Evolutionary conservation across 2,888 invertebrate species (phyloP).

Genomic region (Drosophila tripunctata): DNA sequence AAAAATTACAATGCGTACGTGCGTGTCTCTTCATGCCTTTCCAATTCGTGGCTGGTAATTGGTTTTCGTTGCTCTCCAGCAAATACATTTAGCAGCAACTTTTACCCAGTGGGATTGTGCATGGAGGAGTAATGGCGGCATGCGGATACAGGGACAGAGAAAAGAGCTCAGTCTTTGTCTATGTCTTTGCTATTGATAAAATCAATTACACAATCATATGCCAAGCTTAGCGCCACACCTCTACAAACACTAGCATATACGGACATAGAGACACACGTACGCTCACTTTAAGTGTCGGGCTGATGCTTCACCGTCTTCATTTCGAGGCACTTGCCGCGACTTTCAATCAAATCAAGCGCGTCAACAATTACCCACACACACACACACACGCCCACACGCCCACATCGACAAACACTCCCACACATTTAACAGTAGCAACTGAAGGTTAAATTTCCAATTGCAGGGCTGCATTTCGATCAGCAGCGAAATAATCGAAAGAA

Average conservation of each 20-base stretch:
- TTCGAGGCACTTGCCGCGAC: slow-evolving; percentile 64
- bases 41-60: slow-evolving; percentile 41
- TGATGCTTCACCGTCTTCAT: slow-evolving; percentile 26
- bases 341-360: slow-evolving; percentile 74
- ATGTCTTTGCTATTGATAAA: slow-evolving; percentile 67
- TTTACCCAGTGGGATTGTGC: too few relatives aligned
- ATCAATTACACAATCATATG: slow-evolving; percentile 79
- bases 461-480: slow-evolving; percentile 46
- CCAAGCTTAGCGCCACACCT: slow-evolving; percentile 58
- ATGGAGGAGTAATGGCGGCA: too few relatives aligned
- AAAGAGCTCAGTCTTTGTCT: slow-evolving; percentile 18
- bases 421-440: slow-evolving; percentile 58
- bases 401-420: slow-evolving; percentile 16
- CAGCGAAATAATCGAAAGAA: neutral
- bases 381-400: neutral
- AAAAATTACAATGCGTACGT: slow-evolving; percentile 61
- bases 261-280: neutral
- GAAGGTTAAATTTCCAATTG: slow-evolving; percentile 59
- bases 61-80: slow-evolving; percentile 52
- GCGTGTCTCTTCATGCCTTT: slow-evolving; percentile 44
- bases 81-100: slow-evolving; percentile 53
- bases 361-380: slow-evolving; percentile 74
- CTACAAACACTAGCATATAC: slow-evolving; percentile 4
- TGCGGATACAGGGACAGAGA: neutral
- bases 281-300: neutral